Base-by-base conservation (phyloP, 1,140 invertebrate species). In the Tetragnatha versicolor region DNA sequence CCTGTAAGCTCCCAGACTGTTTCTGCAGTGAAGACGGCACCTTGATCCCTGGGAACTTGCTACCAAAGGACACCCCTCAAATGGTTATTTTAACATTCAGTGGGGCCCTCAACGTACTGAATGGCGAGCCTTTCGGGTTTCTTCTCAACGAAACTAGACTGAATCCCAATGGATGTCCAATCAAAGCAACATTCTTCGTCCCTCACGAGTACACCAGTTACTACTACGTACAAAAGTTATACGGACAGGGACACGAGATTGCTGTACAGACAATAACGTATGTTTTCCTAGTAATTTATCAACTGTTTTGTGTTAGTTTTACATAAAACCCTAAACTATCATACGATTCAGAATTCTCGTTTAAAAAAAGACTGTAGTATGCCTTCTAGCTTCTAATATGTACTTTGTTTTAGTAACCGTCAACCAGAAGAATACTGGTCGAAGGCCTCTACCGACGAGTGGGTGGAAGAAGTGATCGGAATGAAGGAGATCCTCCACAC, bases 11-110 rank as follows among this genome's bases (percentile, higher is more conserved):
- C 69, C 96, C 96, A 9, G 94, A 96, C 83, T 98, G 96, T 84
- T 97, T 93, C 86, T 98, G 96, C 85, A 95, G 94, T 5, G 92
- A 93, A 83, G 94, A 97, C 86, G 94, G 94, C 7, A 96, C 94
- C 0, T 85, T 90, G 33, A 93, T 96, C 82, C 94, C 94, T 3
- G 94, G 80, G 4, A 68, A 78, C 27, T 39, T 83, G 1, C n/a
- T 49, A 12, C 82, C 82, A 0, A 69, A 69, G 9, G 65, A 83
- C 55, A 81, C 69, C 12, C 83, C 83, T 42, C 83, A 83, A 65
- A 80, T 83, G 79, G 65, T 83, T 2, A 65, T 83, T 9, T 45
- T 83, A 3, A 65, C 81, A 20, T 83, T 83, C 51, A 79, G 76
- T 65, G 83, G 82, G 31, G 82, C 82, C n/a, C 49, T 83, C 6